Conservation (phyloP, 2,113 vertebrate genomes). For the Chaetura pelagica region DNA sequence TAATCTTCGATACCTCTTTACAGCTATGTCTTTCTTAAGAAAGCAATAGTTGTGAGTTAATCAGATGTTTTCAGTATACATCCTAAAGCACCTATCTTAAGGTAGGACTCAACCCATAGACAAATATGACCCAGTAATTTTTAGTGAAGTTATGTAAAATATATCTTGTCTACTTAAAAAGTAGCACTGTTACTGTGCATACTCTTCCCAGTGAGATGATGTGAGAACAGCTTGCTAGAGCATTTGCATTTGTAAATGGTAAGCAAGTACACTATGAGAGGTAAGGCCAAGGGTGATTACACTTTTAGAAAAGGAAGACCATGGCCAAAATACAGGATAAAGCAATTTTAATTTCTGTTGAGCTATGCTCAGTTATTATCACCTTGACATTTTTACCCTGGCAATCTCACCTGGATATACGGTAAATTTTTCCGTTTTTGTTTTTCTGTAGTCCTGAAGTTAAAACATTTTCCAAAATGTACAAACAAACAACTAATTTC, state of each 20-base stretch:
- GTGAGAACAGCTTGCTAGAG: not conserved
- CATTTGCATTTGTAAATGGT: not conserved
- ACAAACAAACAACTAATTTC: constrained; percentile 70
- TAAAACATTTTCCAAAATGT: constrained; percentile 42
- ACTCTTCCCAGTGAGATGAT: not conserved
- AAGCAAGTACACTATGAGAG: not conserved
- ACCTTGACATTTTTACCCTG: not conserved
- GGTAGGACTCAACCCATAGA: not conserved
- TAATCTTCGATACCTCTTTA: constrained; percentile 1
- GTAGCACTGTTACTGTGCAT: not conserved
- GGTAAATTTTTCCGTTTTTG: not conserved
- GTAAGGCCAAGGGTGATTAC: not conserved
- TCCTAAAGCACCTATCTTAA: not conserved
- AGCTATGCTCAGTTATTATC: not conserved
- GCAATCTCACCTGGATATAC: not conserved
- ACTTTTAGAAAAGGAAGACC: not conserved
- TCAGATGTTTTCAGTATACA: not conserved
- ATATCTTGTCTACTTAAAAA: not conserved
- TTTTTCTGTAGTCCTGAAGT: not conserved
- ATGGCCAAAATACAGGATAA: not conserved
- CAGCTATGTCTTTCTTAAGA: not conserved
- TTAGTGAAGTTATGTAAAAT: not conserved
- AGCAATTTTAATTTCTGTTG: not conserved
- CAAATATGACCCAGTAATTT: not conserved
- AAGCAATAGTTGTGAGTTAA: not conserved